phyloP scores from a whole-genome alignment of 37 sponge, comb jelly and placozoan genomes.

The Agelas oroides region DNA sequence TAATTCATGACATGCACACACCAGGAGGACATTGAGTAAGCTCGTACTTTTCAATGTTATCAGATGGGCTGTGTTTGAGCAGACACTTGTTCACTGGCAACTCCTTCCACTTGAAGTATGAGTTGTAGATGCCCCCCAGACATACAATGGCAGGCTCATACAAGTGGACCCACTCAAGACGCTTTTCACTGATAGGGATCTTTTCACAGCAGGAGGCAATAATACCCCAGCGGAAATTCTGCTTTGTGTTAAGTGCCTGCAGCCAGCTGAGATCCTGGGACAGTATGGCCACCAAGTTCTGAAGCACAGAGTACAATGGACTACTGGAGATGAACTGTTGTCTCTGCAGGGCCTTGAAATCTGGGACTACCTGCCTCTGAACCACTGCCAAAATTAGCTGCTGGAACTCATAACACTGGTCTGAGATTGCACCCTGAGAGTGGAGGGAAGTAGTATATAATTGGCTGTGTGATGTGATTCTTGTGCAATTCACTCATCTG shows the following conservation, averaged over 20 bases:
- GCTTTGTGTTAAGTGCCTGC: conserved; percentile 29
- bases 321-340: neutral
- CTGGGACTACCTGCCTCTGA: conserved; percentile 38
- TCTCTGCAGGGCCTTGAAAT: conserved; percentile 22
- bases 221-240: conserved; percentile 70
- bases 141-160: conserved; percentile 22
- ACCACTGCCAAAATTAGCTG: conserved; percentile 34
- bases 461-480: too few species aligned
- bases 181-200: conserved; percentile 32
- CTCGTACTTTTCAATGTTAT: conserved; percentile 30
- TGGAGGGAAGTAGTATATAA: too few species aligned
- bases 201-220: conserved; percentile 48
- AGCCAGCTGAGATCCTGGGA: conserved; percentile 44
- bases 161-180: conserved; percentile 50
- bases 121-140: conserved; percentile 42
- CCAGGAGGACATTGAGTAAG: too few species aligned
- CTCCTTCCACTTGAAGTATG: conserved; percentile 37
- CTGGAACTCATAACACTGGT: conserved; percentile 47
- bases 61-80: conserved; percentile 8
- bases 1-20: too few species aligned
- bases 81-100: conserved; percentile 15
- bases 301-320: conserved; percentile 27
- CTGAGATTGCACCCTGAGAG: conserved; percentile 15
- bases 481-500: too few species aligned
- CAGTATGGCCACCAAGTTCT: conserved; percentile 12